Percentiles rank a stretch among this genome's conserved stretches.
Evolutionary conservation across 2,113 vertebrate species (phyloP).

Genomic region (Ciconia maguari): DNA sequence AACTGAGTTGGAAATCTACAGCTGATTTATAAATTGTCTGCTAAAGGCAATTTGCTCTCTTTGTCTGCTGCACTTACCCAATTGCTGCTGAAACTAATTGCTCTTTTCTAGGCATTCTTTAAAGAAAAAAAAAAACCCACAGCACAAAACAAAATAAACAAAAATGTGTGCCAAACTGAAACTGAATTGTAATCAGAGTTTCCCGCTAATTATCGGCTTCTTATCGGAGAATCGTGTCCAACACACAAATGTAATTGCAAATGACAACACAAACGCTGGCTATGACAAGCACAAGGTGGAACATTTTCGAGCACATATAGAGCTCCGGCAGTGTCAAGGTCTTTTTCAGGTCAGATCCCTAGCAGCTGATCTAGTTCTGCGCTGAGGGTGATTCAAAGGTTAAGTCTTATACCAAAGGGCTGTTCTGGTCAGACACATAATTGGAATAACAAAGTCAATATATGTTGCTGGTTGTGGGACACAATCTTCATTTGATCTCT

Average conservation of each 20-base stretch:
- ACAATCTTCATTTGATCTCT: conserved; percentile 80
- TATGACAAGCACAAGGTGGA: conserved; percentile 35
- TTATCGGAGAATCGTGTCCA: neutral
- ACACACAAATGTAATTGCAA: neutral
- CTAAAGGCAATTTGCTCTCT: conserved; percentile 62
- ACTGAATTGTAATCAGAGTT: conserved; percentile 17
- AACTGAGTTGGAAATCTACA: conserved; percentile 30
- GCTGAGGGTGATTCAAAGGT: conserved; percentile 77
- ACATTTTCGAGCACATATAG: neutral
- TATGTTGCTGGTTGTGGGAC: conserved; percentile 65
- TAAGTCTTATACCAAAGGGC: conserved; percentile 71
- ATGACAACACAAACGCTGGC: neutral
- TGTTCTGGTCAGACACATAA: conserved; percentile 70
- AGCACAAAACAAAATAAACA: conserved; percentile 2
- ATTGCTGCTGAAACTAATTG: conserved; percentile 66
- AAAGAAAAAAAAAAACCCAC: neutral
- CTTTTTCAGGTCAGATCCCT: conserved; percentile 66
- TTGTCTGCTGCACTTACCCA: conserved; percentile 50
- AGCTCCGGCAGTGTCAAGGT: conserved; percentile 55
- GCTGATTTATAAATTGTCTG: conserved; percentile 62
- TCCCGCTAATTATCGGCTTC: neutral
- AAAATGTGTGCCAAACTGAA: neutral
- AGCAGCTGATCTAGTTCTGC: conserved; percentile 57
- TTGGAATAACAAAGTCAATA: conserved; percentile 81
- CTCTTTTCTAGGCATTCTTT: conserved; percentile 42